These are phyloP conservation scores for Theropithecus gelada DNA, from an alignment of 2,113 vertebrate genomes.

Conservation along the genomic window DNA sequence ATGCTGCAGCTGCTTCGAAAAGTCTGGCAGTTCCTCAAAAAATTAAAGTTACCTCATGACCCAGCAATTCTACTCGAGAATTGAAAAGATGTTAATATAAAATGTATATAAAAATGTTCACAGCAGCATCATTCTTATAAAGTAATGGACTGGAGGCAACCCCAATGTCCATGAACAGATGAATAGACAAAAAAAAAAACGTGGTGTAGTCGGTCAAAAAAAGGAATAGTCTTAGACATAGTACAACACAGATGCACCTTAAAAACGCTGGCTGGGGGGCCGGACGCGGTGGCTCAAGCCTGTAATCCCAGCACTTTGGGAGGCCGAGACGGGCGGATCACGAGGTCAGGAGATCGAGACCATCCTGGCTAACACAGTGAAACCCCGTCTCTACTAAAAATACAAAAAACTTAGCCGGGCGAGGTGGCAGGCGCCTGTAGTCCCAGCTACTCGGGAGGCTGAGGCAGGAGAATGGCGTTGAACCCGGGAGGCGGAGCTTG, in stretches of 20 bases:
- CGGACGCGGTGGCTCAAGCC: accelerated
- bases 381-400: too few species aligned
- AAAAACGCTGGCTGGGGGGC: neutral
- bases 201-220: neutral
- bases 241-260: too few species aligned
- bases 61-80: neutral
- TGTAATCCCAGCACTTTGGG: too few species aligned
- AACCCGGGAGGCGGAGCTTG: too few species aligned
- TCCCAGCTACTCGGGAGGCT: too few species aligned
- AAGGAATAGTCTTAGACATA: neutral
- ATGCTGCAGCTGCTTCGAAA: neutral
- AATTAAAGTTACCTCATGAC: neutral
- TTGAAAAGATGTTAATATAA: neutral
- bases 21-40: neutral
- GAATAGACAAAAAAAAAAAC: neutral
- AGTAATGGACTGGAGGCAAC: neutral
- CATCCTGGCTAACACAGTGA: too few species aligned
- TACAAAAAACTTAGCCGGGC: accelerated
- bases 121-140: neutral
- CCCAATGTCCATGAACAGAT: neutral
- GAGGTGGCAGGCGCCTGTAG: too few species aligned
- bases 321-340: too few species aligned
- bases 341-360: too few species aligned
- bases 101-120: neutral
- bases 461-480: too few species aligned